Evolutionary conservation across 2,113 vertebrate species (phyloP).

Genomic region (Mandrillus leucophaeus): DNA sequence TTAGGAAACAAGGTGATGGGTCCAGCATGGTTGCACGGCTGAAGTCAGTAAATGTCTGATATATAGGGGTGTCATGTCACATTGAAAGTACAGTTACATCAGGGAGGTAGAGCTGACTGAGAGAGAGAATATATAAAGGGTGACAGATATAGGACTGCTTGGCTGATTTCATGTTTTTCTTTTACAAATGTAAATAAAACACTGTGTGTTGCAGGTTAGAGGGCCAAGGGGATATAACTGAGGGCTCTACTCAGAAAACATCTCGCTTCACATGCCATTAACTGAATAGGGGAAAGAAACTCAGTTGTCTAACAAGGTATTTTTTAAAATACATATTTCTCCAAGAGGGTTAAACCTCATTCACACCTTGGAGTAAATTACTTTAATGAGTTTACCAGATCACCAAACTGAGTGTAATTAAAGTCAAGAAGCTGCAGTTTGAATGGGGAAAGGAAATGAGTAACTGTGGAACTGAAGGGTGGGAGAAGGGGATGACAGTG

Average conservation of each 20-base stretch:
- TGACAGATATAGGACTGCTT: background rate
- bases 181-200: background rate
- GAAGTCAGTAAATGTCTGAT: background rate
- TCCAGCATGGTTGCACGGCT: background rate
- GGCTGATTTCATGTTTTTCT: slow-evolving; percentile 9
- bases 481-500: background rate
- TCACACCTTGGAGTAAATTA: slow-evolving; percentile 52
- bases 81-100: background rate
- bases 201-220: background rate
- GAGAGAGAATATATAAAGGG: background rate
- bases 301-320: slow-evolving; percentile 8
- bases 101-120: background rate
- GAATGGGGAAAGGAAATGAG: background rate
- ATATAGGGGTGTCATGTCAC: background rate
- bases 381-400: slow-evolving; percentile 45
- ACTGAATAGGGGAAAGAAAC: background rate
- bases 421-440: background rate
- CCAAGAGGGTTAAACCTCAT: slow-evolving; percentile 44
- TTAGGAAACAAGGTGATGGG: background rate
- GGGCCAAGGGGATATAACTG: background rate
- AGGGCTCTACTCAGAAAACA: background rate
- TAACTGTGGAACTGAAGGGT: background rate
- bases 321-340: slow-evolving; percentile 56
- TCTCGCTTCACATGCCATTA: background rate
- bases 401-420: slow-evolving; percentile 6